These are phyloP conservation scores for Cranoglanis bouderius DNA, from an alignment of 2,113 vertebrate genomes.

Conservation along the genomic window DNA sequence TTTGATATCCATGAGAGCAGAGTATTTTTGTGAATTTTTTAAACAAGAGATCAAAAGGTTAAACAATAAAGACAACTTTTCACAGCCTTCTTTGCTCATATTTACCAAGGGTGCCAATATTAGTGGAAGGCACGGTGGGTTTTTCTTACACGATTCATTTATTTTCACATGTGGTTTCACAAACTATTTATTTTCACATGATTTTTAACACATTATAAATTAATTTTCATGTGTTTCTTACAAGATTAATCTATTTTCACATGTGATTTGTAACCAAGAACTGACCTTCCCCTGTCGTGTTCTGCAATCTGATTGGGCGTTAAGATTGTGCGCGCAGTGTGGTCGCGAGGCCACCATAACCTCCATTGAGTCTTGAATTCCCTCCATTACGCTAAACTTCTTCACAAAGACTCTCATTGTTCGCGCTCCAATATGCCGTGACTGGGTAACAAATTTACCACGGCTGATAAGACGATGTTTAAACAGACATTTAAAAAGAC, in stretches of 20 bases:
- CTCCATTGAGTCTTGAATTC: conserved; percentile 65
- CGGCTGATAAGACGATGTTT: conserved; percentile 69
- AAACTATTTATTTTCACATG: neutral
- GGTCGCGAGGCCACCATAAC: conserved; percentile 55
- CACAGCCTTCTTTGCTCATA: too few relatives aligned
- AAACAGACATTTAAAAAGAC: conserved; percentile 55
- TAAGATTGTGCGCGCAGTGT: conserved; percentile 52
- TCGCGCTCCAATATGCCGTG: conserved; percentile 73
- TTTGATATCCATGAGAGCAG: too few relatives aligned
- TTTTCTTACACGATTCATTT: too few relatives aligned
- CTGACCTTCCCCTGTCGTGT: neutral
- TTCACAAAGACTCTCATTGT: conserved; percentile 75
- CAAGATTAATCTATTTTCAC: neutral
- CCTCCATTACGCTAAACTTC: conserved; percentile 52
- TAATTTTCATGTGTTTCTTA: too few relatives aligned
- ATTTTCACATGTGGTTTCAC: too few relatives aligned
- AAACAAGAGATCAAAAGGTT: too few relatives aligned
- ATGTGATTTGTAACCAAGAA: neutral
- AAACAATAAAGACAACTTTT: too few relatives aligned
- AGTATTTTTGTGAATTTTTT: too few relatives aligned
- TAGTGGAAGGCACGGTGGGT: too few relatives aligned
- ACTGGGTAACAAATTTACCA: conserved; percentile 72
- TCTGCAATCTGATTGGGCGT: conserved; percentile 49
- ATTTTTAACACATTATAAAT: neutral
- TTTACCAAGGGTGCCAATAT: too few relatives aligned